Conservation (phyloP, 2,888 invertebrate species). For the Scaptomyza tumidula region DNA sequence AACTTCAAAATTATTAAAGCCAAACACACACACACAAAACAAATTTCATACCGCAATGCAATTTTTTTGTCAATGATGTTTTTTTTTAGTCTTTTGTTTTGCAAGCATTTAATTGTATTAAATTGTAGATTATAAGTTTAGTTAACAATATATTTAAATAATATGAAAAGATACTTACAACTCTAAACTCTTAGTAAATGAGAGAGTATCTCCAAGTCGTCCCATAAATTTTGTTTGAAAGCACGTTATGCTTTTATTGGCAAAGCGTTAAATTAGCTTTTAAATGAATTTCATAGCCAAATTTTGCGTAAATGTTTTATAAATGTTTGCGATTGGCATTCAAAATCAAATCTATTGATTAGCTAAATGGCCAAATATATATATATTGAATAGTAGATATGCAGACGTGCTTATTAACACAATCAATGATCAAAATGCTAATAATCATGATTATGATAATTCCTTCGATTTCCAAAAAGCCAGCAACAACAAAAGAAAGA, state of each 20-base stretch:
- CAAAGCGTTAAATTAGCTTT: constrained; percentile 35
- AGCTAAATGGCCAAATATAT: constrained; percentile 29
- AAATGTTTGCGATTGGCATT: not conserved
- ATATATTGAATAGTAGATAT: constrained; percentile 14
- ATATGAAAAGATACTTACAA: no score
- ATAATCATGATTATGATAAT: constrained; percentile 11
- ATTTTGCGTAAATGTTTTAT: not conserved
- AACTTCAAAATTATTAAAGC: no score
- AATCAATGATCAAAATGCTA: constrained; percentile 3
- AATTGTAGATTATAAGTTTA: no score
- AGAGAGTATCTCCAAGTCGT: no score
- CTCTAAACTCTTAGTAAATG: no score
- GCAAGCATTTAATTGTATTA: no score
- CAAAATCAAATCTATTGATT: constrained; percentile 44
- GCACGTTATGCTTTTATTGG: constrained; percentile 22
- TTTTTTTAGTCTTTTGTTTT: no score
- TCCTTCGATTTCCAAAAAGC: not conserved
- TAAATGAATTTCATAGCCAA: constrained; percentile 35
- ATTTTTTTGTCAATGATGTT: no score
- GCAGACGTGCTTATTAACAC: constrained; percentile 40
- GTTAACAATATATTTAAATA: no score
- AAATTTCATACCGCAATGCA: no score
- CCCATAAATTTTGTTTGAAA: no score
- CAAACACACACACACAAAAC: no score
- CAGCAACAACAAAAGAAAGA: not conserved